Evolutionary conservation across 1,140 invertebrate species (phyloP), one percentile per base, ranked within the genome.

Genomic region (Ostrea edulis): DNA sequence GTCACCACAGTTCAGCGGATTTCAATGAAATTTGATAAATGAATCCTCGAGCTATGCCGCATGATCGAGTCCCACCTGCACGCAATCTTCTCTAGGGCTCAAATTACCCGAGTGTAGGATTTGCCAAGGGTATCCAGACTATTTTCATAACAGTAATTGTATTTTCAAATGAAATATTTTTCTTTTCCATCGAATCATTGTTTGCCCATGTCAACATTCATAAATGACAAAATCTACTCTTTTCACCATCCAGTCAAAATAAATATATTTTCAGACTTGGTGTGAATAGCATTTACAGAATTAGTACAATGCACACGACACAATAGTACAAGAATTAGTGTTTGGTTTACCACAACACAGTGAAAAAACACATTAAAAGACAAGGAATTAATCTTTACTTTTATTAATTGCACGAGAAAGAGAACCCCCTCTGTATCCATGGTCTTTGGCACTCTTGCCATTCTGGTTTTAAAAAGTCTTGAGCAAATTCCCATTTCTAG

Each of bases 131-230:
- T 77, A 77, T 77, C 68, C 68, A 77, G 68, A 77, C 68, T 77
- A 77, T 77, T 77, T 77, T 77, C 68, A 77, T 77, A 77, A 77
- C 68, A 77, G 68, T 77, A 77, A 77, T 77, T 77, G 68, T 77
- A 77, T 77, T 77, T 77, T 77, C 68, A 77, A 77, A 77, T 77
- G 68, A 77, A 77, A 77, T 77, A 77, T 77, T 77, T 77, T 77
- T 25, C 68, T 77, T 77, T 35, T 35, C 68, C 29, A 77, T 77
- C 68, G 68, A 77, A 77, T 77, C 22, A 77, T 77, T 77, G 68
- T 77, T 77, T 77, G 25, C 68, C 22, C 68, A 35, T 77, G 68
- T 77, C 68, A 77, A 77, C 68, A 77, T 77, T 77, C 68, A 77
- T 77, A 77, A 77, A 29, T 25, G 68, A 29, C 68, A 77, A 77